Conservation (phyloP, 2,797 vertebrate species). For the Phrynocephalus guinanensis region DNA sequence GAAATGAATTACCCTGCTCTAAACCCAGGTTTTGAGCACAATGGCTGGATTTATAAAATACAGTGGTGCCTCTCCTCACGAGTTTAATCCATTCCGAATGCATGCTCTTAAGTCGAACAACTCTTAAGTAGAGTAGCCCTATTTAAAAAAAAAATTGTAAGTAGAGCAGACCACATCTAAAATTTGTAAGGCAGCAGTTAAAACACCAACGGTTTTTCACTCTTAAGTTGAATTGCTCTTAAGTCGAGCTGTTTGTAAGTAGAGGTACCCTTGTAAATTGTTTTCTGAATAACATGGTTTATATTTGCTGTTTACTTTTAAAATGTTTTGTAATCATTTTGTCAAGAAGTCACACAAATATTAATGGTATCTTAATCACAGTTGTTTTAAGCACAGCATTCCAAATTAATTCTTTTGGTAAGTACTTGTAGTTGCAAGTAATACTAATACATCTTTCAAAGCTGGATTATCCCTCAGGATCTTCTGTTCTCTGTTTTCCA, state of each 20-base stretch:
- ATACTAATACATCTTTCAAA: neutral
- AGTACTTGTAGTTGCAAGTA: neutral
- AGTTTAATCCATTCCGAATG: too few relatives aligned
- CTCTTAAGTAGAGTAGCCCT: too few relatives aligned
- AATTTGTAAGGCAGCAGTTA: too few relatives aligned
- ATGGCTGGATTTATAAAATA: neutral
- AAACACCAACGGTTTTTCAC: too few relatives aligned
- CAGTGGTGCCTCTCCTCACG: too few relatives aligned
- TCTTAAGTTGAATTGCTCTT: too few relatives aligned
- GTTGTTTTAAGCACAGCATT: conserved; percentile 20
- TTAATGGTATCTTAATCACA: neutral
- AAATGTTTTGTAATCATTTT: neutral
- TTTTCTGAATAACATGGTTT: neutral
- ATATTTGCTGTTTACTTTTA: neutral
- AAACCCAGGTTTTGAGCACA: neutral
- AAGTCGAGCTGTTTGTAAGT: too few relatives aligned
- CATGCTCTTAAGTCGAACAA: too few relatives aligned
- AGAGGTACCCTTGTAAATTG: too few relatives aligned
- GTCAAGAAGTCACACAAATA: neutral
- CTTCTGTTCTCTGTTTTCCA: too few relatives aligned
- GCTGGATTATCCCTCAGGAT: neutral
- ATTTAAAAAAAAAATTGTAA: too few relatives aligned
- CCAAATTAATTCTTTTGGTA: neutral
- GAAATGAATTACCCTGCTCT: neutral
- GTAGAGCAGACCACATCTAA: too few relatives aligned